These are phyloP conservation scores for Limnephilus lunatus DNA, from an alignment of 2,888 invertebrate genomes.

Conservation along the genomic window DNA sequence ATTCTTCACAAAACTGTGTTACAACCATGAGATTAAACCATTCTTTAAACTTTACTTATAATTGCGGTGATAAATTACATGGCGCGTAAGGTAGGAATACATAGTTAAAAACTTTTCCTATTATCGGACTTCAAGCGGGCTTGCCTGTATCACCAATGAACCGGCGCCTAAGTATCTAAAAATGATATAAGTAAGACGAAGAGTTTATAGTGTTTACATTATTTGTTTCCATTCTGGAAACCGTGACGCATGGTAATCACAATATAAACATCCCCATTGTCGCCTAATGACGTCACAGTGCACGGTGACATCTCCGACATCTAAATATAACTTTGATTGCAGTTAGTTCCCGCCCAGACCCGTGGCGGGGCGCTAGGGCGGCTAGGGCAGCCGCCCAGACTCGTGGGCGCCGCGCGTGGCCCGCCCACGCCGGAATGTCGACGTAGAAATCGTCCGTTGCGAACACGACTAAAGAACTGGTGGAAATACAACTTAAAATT, in stretches of 20 bases:
- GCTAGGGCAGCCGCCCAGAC: slow-evolving; percentile 2
- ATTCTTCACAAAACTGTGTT: background rate
- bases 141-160: too few relatives aligned
- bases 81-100: too few relatives aligned
- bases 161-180: too few relatives aligned
- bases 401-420: slow-evolving; percentile 5
- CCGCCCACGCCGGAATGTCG: background rate
- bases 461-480: background rate
- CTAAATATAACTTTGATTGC: slow-evolving; percentile 3
- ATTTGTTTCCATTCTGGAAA: background rate
- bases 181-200: too few relatives aligned
- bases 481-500: background rate
- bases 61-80: too few relatives aligned
- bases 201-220: too few relatives aligned
- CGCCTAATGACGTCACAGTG: background rate
- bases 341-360: background rate
- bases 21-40: background rate
- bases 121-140: too few relatives aligned
- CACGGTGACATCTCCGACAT: background rate
- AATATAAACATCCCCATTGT: background rate
- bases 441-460: background rate
- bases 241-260: background rate
- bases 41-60: background rate
- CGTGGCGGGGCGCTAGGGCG: background rate
- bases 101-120: too few relatives aligned